These are phyloP conservation scores for Drosophila maculinotata DNA, from an alignment of 2,888 invertebrate species.

Conservation along the genomic window DNA sequence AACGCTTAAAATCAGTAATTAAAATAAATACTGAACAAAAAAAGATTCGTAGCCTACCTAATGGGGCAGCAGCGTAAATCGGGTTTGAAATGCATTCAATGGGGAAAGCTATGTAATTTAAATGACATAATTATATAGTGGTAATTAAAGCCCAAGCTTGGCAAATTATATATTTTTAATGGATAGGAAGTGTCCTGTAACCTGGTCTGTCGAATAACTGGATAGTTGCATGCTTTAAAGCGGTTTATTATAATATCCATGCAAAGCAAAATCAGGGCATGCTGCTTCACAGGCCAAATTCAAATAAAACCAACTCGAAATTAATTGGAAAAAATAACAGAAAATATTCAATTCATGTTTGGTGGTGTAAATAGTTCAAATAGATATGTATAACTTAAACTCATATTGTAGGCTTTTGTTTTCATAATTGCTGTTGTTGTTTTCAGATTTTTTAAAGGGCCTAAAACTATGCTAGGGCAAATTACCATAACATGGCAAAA, in stretches of 20 bases:
- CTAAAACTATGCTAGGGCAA: conserved; percentile 70
- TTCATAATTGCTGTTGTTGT: conserved; percentile 19
- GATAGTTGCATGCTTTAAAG: conserved; percentile 34
- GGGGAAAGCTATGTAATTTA: conserved; percentile 15
- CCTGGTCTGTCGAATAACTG: conserved; percentile 8
- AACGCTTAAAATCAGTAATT: conserved; percentile 32
- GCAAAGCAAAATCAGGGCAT: conserved; percentile 26
- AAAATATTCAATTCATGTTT: conserved; percentile 17
- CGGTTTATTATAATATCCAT: conserved; percentile 18
- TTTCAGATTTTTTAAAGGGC: conserved; percentile 34
- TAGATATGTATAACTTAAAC: conserved; percentile 25
- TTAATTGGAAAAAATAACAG: conserved; percentile 1
- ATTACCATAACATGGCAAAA: conserved; percentile 33
- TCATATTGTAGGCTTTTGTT: conserved; percentile 23
- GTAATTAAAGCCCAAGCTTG: not conserved
- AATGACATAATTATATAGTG: conserved; percentile 9
- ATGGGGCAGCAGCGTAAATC: conserved; percentile 6
- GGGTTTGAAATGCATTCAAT: conserved; percentile 23
- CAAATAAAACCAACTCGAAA: conserved; percentile 6
- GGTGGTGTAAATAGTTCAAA: conserved; percentile 7
- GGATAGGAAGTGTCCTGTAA: conserved; percentile 12
- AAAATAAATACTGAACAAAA: conserved; percentile 19
- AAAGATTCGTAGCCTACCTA: conserved; percentile 25
- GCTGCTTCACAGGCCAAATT: conserved; percentile 11
- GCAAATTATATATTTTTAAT: not conserved